A percentile compares a stretch with the other conserved stretches of the same genome.
These are phyloP conservation scores for Perccottus glenii DNA, from an alignment of 2,113 vertebrate species.

Conservation along the genomic window DNA sequence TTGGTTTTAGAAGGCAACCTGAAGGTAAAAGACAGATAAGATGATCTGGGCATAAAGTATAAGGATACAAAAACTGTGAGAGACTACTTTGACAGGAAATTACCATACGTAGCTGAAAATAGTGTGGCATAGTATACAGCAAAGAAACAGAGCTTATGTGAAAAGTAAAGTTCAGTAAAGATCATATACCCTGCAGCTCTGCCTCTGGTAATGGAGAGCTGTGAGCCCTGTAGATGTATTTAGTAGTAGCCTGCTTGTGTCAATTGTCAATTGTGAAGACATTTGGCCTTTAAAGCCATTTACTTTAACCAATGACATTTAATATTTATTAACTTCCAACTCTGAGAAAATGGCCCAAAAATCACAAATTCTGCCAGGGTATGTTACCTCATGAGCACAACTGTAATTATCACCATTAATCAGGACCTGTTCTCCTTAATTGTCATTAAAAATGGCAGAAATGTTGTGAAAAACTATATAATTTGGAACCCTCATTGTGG, in stretches of 20 bases:
- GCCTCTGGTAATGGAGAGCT: not conserved
- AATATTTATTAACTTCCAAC: not conserved
- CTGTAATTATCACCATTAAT: too few species aligned
- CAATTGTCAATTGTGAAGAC: not conserved
- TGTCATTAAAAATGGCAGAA: not conserved
- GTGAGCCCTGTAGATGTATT: not conserved
- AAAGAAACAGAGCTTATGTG: not conserved
- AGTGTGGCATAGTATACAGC: too few species aligned
- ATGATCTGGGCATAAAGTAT: not conserved
- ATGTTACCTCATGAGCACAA: too few species aligned
- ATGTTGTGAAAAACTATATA: not conserved
- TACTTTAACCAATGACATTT: not conserved
- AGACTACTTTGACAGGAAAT: not conserved
- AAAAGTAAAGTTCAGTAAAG: not conserved
- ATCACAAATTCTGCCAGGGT: too few species aligned
- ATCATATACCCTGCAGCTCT: slow-evolving; percentile 5
- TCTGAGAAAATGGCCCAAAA: too few species aligned
- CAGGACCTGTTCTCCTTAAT: not conserved
- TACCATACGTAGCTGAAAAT: not conserved
- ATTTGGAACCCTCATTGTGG: not conserved
- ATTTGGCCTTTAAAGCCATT: slow-evolving; percentile 1
- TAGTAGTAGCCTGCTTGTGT: not conserved
- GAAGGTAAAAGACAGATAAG: not conserved
- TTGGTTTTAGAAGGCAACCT: not conserved
- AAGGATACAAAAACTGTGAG: not conserved